Percentiles rank a stretch among this genome's conserved stretches.
phyloP scores from a whole-genome alignment of 2,888 invertebrate genomes.

The Aspidapion aeneum region DNA sequence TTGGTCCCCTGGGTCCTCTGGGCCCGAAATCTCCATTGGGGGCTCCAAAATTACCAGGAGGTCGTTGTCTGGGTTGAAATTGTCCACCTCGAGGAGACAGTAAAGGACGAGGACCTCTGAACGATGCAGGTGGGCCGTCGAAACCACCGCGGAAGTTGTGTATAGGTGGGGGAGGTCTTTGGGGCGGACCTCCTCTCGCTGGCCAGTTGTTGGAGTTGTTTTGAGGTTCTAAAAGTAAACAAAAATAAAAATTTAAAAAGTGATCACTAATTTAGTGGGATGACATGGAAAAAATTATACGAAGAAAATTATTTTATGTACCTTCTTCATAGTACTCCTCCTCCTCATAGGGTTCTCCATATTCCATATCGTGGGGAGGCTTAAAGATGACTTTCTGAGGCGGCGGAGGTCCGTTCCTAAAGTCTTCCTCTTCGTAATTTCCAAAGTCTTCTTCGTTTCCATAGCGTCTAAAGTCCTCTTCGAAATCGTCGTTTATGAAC shows the following conservation, averaged over 20 bases:
- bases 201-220: slow-evolving; percentile 37
- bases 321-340: slow-evolving; percentile 49
- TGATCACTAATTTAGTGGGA: background rate
- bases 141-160: slow-evolving; percentile 29
- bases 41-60: background rate
- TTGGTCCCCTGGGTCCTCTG: background rate
- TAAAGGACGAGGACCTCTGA: too few relatives aligned
- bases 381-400: slow-evolving; percentile 7
- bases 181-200: slow-evolving; percentile 14
- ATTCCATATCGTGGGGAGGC: slow-evolving; percentile 26
- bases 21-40: background rate
- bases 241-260: too few relatives aligned
- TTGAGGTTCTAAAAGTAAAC: slow-evolving; percentile 15
- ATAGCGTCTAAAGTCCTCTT: too few relatives aligned
- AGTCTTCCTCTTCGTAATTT: slow-evolving; percentile 23
- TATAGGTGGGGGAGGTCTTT: slow-evolving; percentile 43
- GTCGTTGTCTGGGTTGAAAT: background rate
- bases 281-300: background rate
- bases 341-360: slow-evolving; percentile 42
- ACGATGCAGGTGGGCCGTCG: slow-evolving; percentile 9
- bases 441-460: slow-evolving; percentile 12
- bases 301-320: slow-evolving; percentile 1
- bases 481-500: slow-evolving; percentile 1
- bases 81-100: background rate
- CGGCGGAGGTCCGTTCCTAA: slow-evolving; percentile 27